These are phyloP conservation scores for Hedychridium roseum DNA, from an alignment of 2,888 invertebrate species.

Conservation along the genomic window DNA sequence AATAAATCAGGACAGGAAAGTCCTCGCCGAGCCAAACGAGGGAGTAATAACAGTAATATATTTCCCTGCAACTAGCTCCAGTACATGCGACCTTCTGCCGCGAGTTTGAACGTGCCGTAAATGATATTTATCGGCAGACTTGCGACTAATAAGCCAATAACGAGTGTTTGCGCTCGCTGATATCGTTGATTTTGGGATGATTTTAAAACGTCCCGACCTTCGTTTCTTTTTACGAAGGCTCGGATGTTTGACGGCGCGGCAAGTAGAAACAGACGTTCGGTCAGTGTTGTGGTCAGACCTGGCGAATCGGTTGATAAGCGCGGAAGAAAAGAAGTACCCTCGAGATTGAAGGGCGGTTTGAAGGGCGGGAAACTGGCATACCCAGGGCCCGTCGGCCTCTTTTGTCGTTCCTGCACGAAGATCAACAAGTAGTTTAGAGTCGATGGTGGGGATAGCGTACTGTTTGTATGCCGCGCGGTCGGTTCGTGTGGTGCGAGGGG, in stretches of 20 bases:
- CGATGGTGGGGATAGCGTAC: slow-evolving; percentile 25
- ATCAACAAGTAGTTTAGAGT: slow-evolving; percentile 45
- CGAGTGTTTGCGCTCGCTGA: no score
- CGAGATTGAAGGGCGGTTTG: no score
- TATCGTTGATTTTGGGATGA: no score
- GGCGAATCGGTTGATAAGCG: background rate
- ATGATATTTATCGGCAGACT: no score
- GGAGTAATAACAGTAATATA: slow-evolving; percentile 7
- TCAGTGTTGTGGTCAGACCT: background rate
- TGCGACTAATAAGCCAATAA: no score
- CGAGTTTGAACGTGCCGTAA: no score
- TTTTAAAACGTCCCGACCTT: no score
- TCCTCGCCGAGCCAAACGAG: no score
- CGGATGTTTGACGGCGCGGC: no score
- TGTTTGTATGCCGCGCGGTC: slow-evolving; percentile 35
- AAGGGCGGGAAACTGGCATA: slow-evolving; percentile 1
- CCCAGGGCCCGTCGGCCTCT: background rate
- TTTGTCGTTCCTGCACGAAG: slow-evolving; percentile 39
- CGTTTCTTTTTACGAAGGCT: no score
- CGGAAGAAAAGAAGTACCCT: background rate
- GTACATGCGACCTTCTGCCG: no score
- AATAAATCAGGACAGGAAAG: slow-evolving; percentile 2
- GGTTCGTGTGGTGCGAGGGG: slow-evolving; percentile 10
- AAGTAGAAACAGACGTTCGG: no score
- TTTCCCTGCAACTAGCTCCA: background rate